A percentile compares a stretch with the other conserved stretches of the same genome.
Evolutionary conservation across 2,888 invertebrate species (phyloP).

Genomic region (Euplagia quadripunctaria): DNA sequence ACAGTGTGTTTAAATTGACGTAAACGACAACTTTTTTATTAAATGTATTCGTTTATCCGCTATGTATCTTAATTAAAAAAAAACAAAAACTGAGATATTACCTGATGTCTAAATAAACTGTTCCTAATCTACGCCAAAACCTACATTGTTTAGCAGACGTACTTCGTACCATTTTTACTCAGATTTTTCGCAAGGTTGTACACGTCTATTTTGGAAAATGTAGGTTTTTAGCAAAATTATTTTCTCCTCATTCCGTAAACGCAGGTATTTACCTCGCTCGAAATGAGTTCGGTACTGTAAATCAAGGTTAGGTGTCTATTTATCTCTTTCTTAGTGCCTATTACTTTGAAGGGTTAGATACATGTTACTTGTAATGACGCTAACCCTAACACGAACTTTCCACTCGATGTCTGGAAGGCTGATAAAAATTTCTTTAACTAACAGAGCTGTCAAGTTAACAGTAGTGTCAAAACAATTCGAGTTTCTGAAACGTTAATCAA

Average conservation of each 20-base stretch:
- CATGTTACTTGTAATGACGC: conserved; percentile 39
- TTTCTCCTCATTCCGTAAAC: conserved; percentile 23
- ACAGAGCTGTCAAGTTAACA: too few species aligned
- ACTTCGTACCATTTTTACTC: not conserved
- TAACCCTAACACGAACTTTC: conserved; percentile 28
- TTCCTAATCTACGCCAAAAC: not conserved
- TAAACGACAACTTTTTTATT: not conserved
- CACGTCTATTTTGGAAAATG: not conserved
- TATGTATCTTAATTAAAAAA: not conserved
- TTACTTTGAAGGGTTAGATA: conserved; percentile 28
- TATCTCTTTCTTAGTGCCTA: conserved; percentile 43
- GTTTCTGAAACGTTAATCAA: too few species aligned
- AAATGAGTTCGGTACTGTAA: conserved; percentile 41
- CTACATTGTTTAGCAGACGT: not conserved
- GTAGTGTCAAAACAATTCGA: too few species aligned
- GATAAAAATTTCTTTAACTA: too few species aligned
- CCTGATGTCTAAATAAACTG: not conserved
- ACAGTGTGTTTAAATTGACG: too few species aligned
- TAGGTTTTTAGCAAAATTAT: conserved; percentile 10
- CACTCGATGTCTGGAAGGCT: too few species aligned
- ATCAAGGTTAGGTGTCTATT: conserved; percentile 44
- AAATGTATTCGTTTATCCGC: too few species aligned
- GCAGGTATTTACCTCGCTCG: conserved; percentile 29
- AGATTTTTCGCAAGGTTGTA: not conserved
- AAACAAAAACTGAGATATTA: not conserved